phyloP scores from a whole-genome alignment of 2,797 vertebrate species.

The Lacerta viridis region DNA sequence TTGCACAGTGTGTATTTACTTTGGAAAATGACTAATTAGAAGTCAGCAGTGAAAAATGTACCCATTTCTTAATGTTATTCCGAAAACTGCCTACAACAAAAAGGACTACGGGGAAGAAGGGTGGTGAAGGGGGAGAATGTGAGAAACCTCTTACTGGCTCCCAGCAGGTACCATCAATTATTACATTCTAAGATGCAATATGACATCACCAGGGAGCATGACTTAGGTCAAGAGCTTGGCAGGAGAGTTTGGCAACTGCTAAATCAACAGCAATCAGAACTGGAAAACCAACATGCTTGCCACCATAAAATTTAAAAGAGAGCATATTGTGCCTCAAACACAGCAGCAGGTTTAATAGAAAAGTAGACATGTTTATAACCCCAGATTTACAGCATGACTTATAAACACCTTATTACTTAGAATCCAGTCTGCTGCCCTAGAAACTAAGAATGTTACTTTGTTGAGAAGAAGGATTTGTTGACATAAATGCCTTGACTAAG shows the following conservation, averaged over 20 bases:
- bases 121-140: constrained; percentile 20
- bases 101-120: constrained; percentile 27
- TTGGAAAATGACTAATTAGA: constrained; percentile 52
- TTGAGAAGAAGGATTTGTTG: constrained; percentile 81
- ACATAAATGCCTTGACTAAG: constrained; percentile 82
- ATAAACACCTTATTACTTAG: constrained; percentile 86
- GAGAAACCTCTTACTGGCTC: constrained; percentile 69
- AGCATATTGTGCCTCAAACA: constrained; percentile 80
- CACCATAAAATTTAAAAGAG: constrained; percentile 81
- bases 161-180: constrained; percentile 76
- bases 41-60: constrained; percentile 51
- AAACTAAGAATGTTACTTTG: constrained; percentile 86
- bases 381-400: constrained; percentile 84
- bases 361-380: constrained; percentile 84
- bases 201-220: constrained; percentile 80
- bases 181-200: constrained; percentile 75
- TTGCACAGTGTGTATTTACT: constrained; percentile 11
- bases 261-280: constrained; percentile 82
- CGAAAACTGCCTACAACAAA: constrained; percentile 48
- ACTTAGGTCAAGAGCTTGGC: constrained; percentile 83
- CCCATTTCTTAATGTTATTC: constrained; percentile 55
- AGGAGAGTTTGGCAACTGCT: constrained; percentile 77
- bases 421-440: constrained; percentile 85
- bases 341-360: constrained; percentile 83
- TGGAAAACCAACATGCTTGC: constrained; percentile 78